Conservation (phyloP, 2,888 invertebrate species). For the Lasioglossum pauxillum region DNA sequence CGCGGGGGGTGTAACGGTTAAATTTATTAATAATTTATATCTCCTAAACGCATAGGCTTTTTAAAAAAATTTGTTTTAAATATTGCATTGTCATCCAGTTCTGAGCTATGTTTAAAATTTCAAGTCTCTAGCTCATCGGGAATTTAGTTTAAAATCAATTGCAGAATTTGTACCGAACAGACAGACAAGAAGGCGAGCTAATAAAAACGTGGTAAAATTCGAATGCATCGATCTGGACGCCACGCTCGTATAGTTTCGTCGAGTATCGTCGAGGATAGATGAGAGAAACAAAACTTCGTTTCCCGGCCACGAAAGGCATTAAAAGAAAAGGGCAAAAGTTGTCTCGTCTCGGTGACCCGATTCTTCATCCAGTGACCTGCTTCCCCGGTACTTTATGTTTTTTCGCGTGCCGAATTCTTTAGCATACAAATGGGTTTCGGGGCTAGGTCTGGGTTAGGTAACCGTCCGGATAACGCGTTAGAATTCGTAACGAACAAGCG, state of each 20-base stretch:
- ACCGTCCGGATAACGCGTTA: slow-evolving; percentile 10
- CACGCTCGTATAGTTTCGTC: background rate
- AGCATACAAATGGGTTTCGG: slow-evolving; percentile 15
- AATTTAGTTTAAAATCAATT: too few species aligned
- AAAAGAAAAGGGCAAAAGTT: slow-evolving; percentile 49
- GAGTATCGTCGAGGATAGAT: background rate
- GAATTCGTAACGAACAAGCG: background rate
- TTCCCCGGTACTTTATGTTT: slow-evolving; percentile 31
- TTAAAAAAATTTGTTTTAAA: too few species aligned
- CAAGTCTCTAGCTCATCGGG: too few species aligned
- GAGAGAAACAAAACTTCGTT: slow-evolving; percentile 35
- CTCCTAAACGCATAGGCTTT: too few species aligned
- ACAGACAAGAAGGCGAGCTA: too few species aligned
- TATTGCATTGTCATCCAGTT: too few species aligned
- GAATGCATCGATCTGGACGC: background rate
- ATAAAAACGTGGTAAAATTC: background rate
- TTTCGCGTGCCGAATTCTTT: slow-evolving; percentile 39
- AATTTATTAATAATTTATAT: too few species aligned
- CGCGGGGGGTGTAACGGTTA: too few species aligned
- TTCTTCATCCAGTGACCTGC: slow-evolving; percentile 50
- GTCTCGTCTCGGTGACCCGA: slow-evolving; percentile 56
- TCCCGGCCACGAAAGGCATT: slow-evolving; percentile 27
- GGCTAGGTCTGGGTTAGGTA: slow-evolving; percentile 9
- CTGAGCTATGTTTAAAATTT: too few species aligned
- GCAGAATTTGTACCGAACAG: too few species aligned